Evolutionary conservation across 2,113 vertebrate genomes (phyloP).

Genomic region (Crotalus helleri): DNA sequence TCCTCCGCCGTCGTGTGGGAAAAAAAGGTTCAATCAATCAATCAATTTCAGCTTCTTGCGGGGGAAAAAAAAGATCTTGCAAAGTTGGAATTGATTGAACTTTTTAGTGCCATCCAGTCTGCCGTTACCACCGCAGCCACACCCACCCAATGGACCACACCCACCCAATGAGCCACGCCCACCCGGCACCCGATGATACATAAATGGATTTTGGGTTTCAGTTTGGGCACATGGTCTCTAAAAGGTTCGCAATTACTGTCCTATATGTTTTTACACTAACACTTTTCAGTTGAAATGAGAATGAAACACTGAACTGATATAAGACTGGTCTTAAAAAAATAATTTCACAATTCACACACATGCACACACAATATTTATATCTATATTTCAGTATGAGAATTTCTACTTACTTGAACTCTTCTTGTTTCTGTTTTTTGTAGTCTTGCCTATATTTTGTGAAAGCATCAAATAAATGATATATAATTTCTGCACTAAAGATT

Average conservation of each 20-base stretch:
- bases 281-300: background rate
- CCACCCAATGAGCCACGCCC: no score
- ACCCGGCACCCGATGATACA: no score
- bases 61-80: no score
- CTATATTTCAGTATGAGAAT: background rate
- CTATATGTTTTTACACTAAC: background rate
- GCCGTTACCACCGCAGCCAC: no score
- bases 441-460: constrained; percentile 98
- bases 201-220: no score
- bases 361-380: background rate
- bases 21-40: no score
- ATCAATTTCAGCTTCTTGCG: no score
- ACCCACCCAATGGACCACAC: no score
- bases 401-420: constrained; percentile 91
- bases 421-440: constrained; percentile 98
- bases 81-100: no score
- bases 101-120: no score
- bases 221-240: no score
- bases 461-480: constrained; percentile 97
- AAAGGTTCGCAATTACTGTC: background rate
- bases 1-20: no score
- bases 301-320: background rate
- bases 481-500: constrained; percentile 96
- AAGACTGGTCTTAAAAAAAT: background rate
- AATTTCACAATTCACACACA: background rate